phyloP scores from a whole-genome alignment of 1,140 invertebrate species.

The Leptonema lineaticorne region DNA sequence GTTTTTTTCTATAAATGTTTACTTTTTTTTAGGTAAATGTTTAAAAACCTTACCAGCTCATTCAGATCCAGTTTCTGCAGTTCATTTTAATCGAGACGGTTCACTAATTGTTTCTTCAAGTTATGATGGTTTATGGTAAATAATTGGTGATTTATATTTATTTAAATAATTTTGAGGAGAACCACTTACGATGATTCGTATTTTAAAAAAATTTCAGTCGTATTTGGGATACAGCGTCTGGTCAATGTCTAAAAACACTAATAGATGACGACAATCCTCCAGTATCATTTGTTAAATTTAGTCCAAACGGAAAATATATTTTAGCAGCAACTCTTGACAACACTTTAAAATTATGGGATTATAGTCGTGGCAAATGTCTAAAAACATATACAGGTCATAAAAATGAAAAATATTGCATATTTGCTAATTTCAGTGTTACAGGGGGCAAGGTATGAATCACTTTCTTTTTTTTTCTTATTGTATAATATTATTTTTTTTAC shows the following conservation, averaged over 20 bases:
- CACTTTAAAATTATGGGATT: conserved; percentile 98
- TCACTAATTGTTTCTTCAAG: conserved; percentile 97
- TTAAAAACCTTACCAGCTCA: conserved; percentile 98
- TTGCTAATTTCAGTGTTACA: conserved; percentile 99
- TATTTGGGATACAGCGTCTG: conserved; percentile 99
- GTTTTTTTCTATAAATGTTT: background rate
- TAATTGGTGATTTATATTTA: conserved; percentile 30
- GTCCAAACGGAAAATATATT: conserved; percentile 99
- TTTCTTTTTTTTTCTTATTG: background rate
- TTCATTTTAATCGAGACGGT: conserved; percentile 98
- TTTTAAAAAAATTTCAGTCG: conserved; percentile 78
- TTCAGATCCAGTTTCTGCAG: conserved; percentile 98
- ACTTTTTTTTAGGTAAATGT: conserved; percentile 70
- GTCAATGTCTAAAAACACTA: conserved; percentile 97
- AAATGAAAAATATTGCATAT: conserved; percentile 99
- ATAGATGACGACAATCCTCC: conserved; percentile 99
- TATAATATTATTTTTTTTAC: too few species aligned
- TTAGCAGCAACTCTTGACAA: conserved; percentile 97
- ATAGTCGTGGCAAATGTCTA: conserved; percentile 95
- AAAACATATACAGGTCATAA: conserved; percentile 98
- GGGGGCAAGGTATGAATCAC: conserved; percentile 84
- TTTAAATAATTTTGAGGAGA: background rate
- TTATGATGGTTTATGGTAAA: conserved; percentile 97
- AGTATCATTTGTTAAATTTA: conserved; percentile 99
- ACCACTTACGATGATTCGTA: conserved; percentile 17